phyloP scores from a whole-genome alignment of 1,140 invertebrate species.

The Cotesia glomerata region DNA sequence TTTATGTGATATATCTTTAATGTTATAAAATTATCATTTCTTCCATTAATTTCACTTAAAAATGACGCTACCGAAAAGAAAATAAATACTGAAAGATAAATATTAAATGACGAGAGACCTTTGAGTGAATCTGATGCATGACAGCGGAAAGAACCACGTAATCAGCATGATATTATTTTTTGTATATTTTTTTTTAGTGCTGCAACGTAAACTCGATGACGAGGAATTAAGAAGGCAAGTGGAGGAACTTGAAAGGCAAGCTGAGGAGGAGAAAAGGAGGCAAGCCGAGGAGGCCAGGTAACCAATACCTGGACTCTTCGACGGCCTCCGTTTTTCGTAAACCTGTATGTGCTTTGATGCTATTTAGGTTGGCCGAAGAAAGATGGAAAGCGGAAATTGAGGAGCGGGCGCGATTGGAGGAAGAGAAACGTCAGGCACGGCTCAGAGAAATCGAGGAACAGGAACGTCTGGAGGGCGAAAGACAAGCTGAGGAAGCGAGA shows the following conservation, averaged over 20 bases:
- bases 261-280: conserved; percentile 48
- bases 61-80: not conserved
- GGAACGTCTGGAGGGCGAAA: conserved; percentile 51
- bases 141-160: not conserved
- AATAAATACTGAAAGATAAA: not conserved
- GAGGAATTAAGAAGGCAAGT: conserved; percentile 37
- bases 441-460: conserved; percentile 53
- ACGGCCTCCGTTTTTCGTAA: conserved; percentile 23
- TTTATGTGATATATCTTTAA: not conserved
- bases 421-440: conserved; percentile 48
- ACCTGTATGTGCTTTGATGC: conserved; percentile 25
- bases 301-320: conserved; percentile 31
- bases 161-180: not conserved
- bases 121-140: not conserved
- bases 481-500: conserved; percentile 49
- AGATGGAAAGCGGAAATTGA: conserved; percentile 46
- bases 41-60: not conserved
- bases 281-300: conserved; percentile 46
- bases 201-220: conserved; percentile 36
- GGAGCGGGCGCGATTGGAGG: conserved; percentile 47
- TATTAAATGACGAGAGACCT: not conserved
- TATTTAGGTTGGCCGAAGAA: conserved; percentile 39
- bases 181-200: conserved; percentile 24
- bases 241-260: conserved; percentile 40
- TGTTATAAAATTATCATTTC: not conserved